Evolutionary conservation across 1,140 invertebrate genomes (phyloP), one percentile per base, ranked within the genome.

Genomic region (Battus philenor): DNA sequence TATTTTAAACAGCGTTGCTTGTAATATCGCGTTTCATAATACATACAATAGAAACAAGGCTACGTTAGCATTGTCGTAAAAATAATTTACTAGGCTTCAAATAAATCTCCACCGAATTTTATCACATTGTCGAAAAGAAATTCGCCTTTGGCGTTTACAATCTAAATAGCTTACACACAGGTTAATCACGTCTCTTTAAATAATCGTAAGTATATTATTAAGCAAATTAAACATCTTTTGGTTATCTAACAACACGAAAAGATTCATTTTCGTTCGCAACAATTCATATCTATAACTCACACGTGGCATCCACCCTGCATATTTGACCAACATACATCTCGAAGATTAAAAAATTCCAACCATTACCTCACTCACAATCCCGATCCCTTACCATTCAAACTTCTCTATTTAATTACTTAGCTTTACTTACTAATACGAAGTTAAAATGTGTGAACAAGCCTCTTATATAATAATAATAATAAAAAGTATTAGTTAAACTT

Each of bases 401-500:
- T 27, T 54, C 57, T 59, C 52, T 60, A 63, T 66, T 60, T 49
- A 51, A 64, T 68, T 59, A 68, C 65, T 74, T 83, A 79, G 38
- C 44, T 69, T 57, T 79, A 77, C 64, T 76, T 70, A 65, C 72
- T 77, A 75, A 76, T 82, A 84, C 73, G 74, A 82, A 82, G 76
- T 80, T 82, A 85, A 82, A 85, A 85, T 75, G 75, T 83, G 79
- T 85, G 81, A 85, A 85, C 76, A 85, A 85, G 81, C 81, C 63
- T 82, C 74, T 80, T 85, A 68, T 63, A 54, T 58, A 58, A 29
- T 63, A 65, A 74, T 81, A 69, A 75, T 77, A 84, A 84, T 81
- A 84, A 80, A 79, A 82, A 80, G 75, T 81, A 80, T 76, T 75
- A 84, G 74, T 81, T 82, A 79, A 79, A 77, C 66, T 81, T 84